Conservation (phyloP, 2,888 invertebrate genomes). For the Cosmorhoe ocellata region DNA sequence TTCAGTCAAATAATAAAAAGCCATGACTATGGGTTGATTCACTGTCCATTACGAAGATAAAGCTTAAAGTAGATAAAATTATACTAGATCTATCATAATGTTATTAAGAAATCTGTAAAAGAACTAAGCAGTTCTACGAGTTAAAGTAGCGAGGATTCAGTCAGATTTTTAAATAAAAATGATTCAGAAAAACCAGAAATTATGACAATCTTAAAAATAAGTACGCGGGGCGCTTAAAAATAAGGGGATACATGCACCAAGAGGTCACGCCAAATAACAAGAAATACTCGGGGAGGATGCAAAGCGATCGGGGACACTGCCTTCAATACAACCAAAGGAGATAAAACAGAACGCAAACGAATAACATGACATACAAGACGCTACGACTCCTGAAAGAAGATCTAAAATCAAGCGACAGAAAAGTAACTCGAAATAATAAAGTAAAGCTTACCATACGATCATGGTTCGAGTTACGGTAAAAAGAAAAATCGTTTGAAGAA, state of each 20-base stretch:
- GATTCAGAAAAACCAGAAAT: constrained; percentile 45
- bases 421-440: constrained; percentile 51
- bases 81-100: constrained; percentile 48
- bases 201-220: constrained; percentile 41
- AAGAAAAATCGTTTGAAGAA: constrained; percentile 50
- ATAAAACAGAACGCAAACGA: constrained; percentile 63
- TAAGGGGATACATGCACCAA: constrained; percentile 78
- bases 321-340: constrained; percentile 81
- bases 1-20: constrained; percentile 63
- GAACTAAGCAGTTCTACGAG: constrained; percentile 71
- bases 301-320: constrained; percentile 83
- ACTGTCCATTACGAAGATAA: constrained; percentile 65
- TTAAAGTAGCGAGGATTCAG: constrained; percentile 52
- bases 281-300: constrained; percentile 71
- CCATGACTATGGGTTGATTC: constrained; percentile 62
- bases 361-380: constrained; percentile 59
- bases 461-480: constrained; percentile 57
- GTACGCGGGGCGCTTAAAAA: constrained; percentile 60
- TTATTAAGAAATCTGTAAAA: constrained; percentile 53
- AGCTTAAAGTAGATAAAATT: constrained; percentile 56
- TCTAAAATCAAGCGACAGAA: constrained; percentile 62
- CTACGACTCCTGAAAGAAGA: constrained; percentile 59
- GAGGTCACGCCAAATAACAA: constrained; percentile 81
- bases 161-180: constrained; percentile 50
- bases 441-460: constrained; percentile 65